These are phyloP conservation scores for Cosmorhoe ocellata DNA, from an alignment of 2,888 invertebrate genomes.

Conservation along the genomic window DNA sequence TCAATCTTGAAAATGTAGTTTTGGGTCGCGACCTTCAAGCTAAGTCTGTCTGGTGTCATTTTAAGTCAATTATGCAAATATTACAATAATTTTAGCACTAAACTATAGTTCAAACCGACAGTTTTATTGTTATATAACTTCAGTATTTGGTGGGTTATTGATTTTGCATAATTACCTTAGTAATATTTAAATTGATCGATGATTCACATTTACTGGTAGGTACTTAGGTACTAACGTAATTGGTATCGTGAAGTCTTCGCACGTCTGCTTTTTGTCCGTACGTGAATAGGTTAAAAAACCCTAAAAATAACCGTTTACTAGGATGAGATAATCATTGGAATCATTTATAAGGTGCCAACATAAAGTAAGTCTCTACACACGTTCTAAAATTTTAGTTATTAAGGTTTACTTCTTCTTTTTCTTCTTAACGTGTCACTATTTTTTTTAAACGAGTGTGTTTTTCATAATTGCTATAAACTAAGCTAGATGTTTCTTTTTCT, in stretches of 20 bases:
- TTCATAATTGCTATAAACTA: too few relatives aligned
- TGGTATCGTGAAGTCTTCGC: slow-evolving; percentile 11
- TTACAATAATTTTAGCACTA: slow-evolving; percentile 24
- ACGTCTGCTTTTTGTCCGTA: slow-evolving; percentile 18
- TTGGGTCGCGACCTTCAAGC: slow-evolving; percentile 2
- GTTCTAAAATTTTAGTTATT: too few relatives aligned
- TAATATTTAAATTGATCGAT: slow-evolving; percentile 13
- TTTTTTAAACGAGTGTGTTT: too few relatives aligned
- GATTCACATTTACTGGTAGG: slow-evolving; percentile 9
- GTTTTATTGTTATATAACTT: slow-evolving; percentile 14
- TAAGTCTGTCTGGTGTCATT: slow-evolving; percentile 25
- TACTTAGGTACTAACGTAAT: slow-evolving; percentile 4
- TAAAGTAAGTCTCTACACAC: too few relatives aligned
- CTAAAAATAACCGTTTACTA: neutral
- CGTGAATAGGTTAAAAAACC: slow-evolving; percentile 12
- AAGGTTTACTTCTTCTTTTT: too few relatives aligned
- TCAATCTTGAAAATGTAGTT: too few relatives aligned
- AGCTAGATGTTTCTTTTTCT: too few relatives aligned
- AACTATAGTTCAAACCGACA: slow-evolving; percentile 15
- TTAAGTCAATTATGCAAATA: slow-evolving; percentile 29
- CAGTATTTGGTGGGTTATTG: slow-evolving; percentile 14
- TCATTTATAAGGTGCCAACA: neutral
- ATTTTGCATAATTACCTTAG: slow-evolving; percentile 1
- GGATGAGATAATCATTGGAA: slow-evolving; percentile 1
- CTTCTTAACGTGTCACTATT: too few relatives aligned